These are phyloP conservation scores for Amphiprion clarkii DNA, from an alignment of 2,797 vertebrate genomes.

Conservation along the genomic window DNA sequence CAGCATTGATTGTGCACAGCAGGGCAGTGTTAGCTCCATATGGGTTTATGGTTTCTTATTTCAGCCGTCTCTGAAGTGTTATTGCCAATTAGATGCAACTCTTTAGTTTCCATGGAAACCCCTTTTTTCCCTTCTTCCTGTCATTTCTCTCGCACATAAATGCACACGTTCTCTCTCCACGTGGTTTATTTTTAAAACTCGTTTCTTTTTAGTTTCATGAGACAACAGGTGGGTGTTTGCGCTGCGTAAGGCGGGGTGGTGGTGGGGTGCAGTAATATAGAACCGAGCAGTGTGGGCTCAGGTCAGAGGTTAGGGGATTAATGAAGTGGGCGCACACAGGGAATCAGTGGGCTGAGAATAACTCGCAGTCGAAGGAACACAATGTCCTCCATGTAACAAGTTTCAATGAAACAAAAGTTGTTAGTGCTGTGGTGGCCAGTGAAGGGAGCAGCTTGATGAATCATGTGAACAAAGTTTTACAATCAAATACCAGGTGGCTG, in stretches of 20 bases:
- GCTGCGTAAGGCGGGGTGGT: slow-evolving; percentile 5
- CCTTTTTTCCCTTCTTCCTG: slow-evolving; percentile 42
- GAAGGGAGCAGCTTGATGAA: slow-evolving; percentile 26
- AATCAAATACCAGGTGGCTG: slow-evolving; percentile 7
- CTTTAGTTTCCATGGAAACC: slow-evolving; percentile 85
- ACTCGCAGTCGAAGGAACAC: slow-evolving; percentile 40
- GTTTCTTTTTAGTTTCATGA: slow-evolving; percentile 59
- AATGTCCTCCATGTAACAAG: slow-evolving; percentile 35
- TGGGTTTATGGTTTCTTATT: slow-evolving; percentile 46
- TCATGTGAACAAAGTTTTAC: slow-evolving; percentile 44
- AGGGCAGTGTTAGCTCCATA: slow-evolving; percentile 3
- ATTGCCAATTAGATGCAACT: slow-evolving; percentile 75
- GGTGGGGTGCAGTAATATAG: slow-evolving; percentile 23
- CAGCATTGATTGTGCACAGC: slow-evolving; percentile 2
- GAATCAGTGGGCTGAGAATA: slow-evolving; percentile 46
- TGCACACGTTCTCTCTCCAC: slow-evolving; percentile 31
- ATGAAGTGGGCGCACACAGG: slow-evolving; percentile 40
- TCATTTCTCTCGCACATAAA: slow-evolving; percentile 54
- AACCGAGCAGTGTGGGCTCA: slow-evolving; percentile 44
- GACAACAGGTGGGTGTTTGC: slow-evolving; percentile 72
- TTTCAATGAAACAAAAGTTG: slow-evolving; percentile 45
- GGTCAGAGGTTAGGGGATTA: slow-evolving; percentile 51
- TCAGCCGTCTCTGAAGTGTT: slow-evolving; percentile 64
- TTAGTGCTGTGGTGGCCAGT: neutral
- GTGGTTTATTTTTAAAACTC: slow-evolving; percentile 71